These are phyloP conservation scores for Epinotia bilunana DNA, from an alignment of 2,888 invertebrate species.

Conservation along the genomic window DNA sequence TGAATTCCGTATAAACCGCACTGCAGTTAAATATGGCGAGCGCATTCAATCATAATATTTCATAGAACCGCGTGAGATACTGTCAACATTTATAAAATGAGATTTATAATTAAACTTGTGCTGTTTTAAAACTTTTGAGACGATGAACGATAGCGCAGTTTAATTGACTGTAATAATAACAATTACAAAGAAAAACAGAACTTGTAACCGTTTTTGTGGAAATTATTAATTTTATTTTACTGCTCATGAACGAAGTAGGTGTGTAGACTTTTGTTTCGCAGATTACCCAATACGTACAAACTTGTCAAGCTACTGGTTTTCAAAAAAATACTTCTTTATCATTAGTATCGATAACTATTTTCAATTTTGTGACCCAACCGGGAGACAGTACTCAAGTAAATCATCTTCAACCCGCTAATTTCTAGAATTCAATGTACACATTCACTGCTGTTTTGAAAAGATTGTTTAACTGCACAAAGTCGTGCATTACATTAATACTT, in stretches of 20 bases:
- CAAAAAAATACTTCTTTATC: no score
- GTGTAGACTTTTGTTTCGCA: no score
- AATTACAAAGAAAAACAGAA: not conserved
- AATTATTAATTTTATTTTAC: no score
- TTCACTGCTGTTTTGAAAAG: not conserved
- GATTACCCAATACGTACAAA: no score
- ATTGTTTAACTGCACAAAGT: not conserved
- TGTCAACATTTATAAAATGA: conserved; percentile 1
- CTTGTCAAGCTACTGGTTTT: no score
- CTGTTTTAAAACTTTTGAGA: not conserved
- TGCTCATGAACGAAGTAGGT: no score
- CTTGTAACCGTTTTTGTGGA: no score
- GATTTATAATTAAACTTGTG: conserved; percentile 10
- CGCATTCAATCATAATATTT: conserved; percentile 29
- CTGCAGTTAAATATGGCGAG: conserved; percentile 4
- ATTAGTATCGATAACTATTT: no score
- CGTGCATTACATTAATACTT: not conserved
- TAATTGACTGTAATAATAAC: not conserved
- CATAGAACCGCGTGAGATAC: conserved; percentile 20
- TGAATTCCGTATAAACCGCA: conserved; percentile 21
- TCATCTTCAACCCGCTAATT: not conserved
- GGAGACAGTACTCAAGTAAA: no score
- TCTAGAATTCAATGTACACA: not conserved
- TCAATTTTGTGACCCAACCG: no score
- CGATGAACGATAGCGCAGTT: not conserved